Conservation (phyloP, 2,797 vertebrate genomes). For the Rhinatrema bivittatum region DNA sequence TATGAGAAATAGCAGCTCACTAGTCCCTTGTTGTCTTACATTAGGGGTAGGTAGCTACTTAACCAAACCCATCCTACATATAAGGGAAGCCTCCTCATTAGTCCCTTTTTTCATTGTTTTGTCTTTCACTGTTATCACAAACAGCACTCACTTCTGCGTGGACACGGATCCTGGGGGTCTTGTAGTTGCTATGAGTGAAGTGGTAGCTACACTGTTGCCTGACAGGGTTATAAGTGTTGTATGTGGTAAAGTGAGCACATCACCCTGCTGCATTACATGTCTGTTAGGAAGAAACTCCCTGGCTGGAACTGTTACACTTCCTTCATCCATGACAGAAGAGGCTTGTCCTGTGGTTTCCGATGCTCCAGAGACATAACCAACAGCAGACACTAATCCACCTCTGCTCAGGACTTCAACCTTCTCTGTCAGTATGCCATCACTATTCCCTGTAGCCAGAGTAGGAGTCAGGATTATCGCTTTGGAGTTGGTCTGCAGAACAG, state of each 20-base stretch:
- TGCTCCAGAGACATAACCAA: neutral
- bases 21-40: no score
- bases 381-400: neutral
- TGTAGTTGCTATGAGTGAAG: no score
- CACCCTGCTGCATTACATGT: slow-evolving; percentile 11
- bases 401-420: no score
- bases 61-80: no score
- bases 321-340: slow-evolving; percentile 25
- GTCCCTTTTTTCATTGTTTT: no score
- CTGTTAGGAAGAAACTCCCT: slow-evolving; percentile 20
- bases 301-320: slow-evolving; percentile 25
- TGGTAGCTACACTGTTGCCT: no score
- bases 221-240: slow-evolving; percentile 8
- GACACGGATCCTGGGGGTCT: no score
- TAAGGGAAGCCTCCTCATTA: no score
- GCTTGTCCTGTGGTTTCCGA: slow-evolving; percentile 34
- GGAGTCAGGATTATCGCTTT: slow-evolving; percentile 26
- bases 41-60: no score
- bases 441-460: neutral
- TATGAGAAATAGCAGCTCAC: no score
- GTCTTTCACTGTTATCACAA: no score
- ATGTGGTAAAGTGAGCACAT: neutral
- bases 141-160: no score
- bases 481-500: slow-evolving; percentile 23
- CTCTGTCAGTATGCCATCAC: neutral